Evolutionary conservation across 2,113 vertebrate species (phyloP).

Genomic region (Trogon surrucura): DNA sequence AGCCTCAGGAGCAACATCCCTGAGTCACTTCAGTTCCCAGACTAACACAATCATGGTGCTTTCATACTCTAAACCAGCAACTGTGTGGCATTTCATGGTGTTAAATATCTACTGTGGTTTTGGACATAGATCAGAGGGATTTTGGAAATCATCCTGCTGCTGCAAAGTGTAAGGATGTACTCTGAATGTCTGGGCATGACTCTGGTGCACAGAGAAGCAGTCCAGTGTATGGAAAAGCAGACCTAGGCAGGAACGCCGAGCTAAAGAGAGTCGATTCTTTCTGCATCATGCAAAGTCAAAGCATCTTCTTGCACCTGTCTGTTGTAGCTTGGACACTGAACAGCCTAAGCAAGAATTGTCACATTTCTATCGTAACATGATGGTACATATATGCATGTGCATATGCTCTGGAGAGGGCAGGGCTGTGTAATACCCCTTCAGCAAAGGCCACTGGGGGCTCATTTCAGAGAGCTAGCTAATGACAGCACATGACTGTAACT

Average conservation of each 20-base stretch:
- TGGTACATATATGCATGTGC: neutral
- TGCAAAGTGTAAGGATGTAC: neutral
- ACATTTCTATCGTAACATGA: accelerated
- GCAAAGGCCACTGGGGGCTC: neutral
- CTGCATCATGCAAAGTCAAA: neutral
- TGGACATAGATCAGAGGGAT: neutral
- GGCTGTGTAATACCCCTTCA: neutral
- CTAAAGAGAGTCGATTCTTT: neutral
- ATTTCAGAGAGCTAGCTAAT: neutral
- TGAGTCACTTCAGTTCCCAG: neutral
- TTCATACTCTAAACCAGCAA: neutral
- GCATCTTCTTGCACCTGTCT: accelerated
- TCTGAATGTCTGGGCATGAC: neutral
- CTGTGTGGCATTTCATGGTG: neutral
- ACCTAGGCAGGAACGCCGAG: neutral
- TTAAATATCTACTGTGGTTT: neutral
- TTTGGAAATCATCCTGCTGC: neutral
- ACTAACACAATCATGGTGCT: neutral
- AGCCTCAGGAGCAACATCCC: neutral
- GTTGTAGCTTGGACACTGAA: neutral
- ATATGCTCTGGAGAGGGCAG: neutral
- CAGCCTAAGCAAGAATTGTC: neutral
- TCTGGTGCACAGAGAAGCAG: neutral
- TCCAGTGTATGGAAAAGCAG: neutral
- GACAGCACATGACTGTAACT: neutral